Conservation (phyloP, 92 coral and sea anemone genomes). For the Parazoanthus swiftii region DNA sequence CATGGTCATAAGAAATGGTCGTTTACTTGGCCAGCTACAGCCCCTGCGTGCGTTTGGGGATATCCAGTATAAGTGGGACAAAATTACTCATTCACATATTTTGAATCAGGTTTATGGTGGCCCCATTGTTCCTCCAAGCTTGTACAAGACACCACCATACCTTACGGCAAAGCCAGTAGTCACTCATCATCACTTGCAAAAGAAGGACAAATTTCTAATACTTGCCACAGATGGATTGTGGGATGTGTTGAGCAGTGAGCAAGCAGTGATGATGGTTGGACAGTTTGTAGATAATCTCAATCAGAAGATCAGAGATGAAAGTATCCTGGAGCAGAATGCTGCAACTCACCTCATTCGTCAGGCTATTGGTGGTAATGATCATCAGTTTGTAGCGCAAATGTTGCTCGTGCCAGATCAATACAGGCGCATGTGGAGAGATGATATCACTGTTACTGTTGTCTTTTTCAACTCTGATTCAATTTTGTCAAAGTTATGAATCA, state of each 20-base stretch:
- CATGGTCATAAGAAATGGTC: constrained; percentile 76
- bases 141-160: constrained; percentile 93
- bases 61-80: constrained; percentile 96
- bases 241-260: constrained; percentile 86
- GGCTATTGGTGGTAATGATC: constrained; percentile 97
- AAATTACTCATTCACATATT: constrained; percentile 81
- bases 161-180: constrained; percentile 96
- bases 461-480: constrained; percentile 68
- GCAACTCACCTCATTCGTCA: constrained; percentile 94
- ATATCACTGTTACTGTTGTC: constrained; percentile 94
- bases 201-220: constrained; percentile 84
- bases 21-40: constrained; percentile 93
- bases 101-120: constrained; percentile 94
- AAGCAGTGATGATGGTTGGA: constrained; percentile 87
- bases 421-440: constrained; percentile 97
- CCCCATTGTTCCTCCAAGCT: constrained; percentile 83
- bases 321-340: constrained; percentile 67
- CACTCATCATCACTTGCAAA: constrained; percentile 67
- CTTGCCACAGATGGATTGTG: constrained; percentile 98
- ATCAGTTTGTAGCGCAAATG: constrained; percentile 89
- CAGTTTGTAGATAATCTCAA: constrained; percentile 67
- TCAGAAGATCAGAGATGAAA: constrained; percentile 29
- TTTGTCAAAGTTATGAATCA: constrained; percentile 14
- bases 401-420: constrained; percentile 91
- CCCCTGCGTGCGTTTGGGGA: constrained; percentile 98